These are phyloP conservation scores for Sylvia borin DNA, from an alignment of 2,797 vertebrate genomes.

Conservation along the genomic window DNA sequence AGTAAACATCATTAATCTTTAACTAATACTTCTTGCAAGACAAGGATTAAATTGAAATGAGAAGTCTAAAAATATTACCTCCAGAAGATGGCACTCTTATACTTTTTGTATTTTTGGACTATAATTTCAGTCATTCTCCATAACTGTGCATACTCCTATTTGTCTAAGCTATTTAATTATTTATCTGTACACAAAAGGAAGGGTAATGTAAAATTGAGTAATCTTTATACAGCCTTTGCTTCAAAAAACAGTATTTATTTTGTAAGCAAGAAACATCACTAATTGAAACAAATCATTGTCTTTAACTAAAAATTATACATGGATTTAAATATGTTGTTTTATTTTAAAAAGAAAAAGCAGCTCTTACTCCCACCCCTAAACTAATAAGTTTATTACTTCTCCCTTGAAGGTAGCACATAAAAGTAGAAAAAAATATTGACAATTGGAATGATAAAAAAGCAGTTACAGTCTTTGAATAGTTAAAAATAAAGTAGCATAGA, in stretches of 20 bases:
- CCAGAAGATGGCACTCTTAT: conserved; percentile 80
- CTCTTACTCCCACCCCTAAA: background rate
- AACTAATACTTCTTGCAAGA: conserved; percentile 35
- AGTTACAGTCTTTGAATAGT: background rate
- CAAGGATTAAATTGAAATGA: background rate
- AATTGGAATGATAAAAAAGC: background rate
- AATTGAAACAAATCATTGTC: background rate
- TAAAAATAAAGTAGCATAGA: background rate
- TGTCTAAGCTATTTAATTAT: conserved; percentile 7
- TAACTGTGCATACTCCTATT: background rate
- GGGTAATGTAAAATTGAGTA: background rate
- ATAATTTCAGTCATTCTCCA: background rate
- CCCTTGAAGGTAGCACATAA: background rate
- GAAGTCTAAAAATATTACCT: background rate
- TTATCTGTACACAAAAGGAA: background rate
- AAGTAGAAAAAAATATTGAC: background rate
- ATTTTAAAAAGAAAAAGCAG: background rate
- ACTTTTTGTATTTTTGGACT: conserved; percentile 16
- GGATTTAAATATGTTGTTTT: background rate
- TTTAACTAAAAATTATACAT: background rate
- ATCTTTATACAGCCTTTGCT: background rate
- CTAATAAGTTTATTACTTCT: background rate
- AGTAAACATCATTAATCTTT: conserved; percentile 63
- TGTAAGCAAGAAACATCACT: background rate
- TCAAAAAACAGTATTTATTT: background rate